These are phyloP conservation scores for Orthosia cruda DNA, from an alignment of 2,888 invertebrate genomes.

Conservation along the genomic window DNA sequence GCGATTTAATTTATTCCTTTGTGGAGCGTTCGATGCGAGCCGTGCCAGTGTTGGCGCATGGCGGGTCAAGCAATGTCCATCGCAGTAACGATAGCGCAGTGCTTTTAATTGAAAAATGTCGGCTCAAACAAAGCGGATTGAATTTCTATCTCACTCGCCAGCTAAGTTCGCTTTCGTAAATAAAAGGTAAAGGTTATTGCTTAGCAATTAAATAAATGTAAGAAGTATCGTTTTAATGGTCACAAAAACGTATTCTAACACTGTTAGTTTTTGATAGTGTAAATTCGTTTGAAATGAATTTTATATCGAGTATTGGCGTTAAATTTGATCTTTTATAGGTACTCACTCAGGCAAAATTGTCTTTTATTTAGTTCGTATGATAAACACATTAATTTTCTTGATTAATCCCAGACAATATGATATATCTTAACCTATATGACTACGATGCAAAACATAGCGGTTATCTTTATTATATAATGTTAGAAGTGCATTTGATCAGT, in stretches of 20 bases:
- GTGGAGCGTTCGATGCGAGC: constrained; percentile 60
- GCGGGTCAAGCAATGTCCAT: constrained; percentile 65
- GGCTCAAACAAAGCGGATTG: constrained; percentile 80
- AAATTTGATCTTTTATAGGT: neutral
- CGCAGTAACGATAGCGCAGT: constrained; percentile 65
- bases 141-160: constrained; percentile 77
- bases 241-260: neutral
- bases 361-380: too few species aligned
- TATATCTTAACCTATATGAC: neutral
- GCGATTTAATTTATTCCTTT: constrained; percentile 76
- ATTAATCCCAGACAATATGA: neutral
- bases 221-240: neutral
- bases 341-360: neutral
- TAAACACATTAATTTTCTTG: neutral
- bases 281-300: neutral
- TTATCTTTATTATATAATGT: constrained; percentile 38
- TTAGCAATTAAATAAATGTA: constrained; percentile 17
- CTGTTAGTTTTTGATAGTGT: neutral
- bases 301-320: neutral
- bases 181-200: constrained; percentile 26
- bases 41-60: constrained; percentile 42
- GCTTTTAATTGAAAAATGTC: constrained; percentile 85
- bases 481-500: constrained; percentile 21
- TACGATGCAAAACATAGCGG: constrained; percentile 20
- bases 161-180: constrained; percentile 36